Base-by-base conservation (phyloP, 2,113 vertebrate species). In the Rallus limicola region DNA sequence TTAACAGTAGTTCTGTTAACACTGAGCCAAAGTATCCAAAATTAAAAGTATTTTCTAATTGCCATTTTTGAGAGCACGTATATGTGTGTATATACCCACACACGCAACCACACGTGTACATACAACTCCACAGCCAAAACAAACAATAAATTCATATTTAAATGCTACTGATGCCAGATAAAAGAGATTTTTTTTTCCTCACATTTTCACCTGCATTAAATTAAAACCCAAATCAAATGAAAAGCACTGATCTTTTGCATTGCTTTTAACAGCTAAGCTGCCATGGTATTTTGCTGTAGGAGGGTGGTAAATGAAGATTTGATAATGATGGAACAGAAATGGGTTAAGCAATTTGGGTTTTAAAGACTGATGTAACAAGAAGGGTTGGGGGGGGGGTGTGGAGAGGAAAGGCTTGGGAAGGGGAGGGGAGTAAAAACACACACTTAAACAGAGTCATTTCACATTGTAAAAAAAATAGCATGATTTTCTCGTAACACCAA, bases 401-500 rank as follows among this genome's bases (percentile, higher is more conserved):
- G 79, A 94, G 60, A 80, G 89, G 95, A 92, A 95, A 95, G 95
- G 82, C 15, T 94, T 88, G 81, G 92, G 96, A 95, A 94, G 85
- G 89, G 48, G 48, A 21, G 88, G 79, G 42, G 64, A 86, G 34
- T 20, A 90, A 95, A 97, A 97, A 96, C 93, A 98, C 96, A 97
- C 97, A 98, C 97, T 97, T 97, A 85, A 92, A 97, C 19, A 97
- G 87, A 97, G 96, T 97, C 87, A 97, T 97, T 98, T 96, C 92
- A 97, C 96, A 95, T 87, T 95, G 94, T 96, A 96, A 95, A 97
- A 97, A 95, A 95, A 97, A 94, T 2, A 97, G 97, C 97, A 97
- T 93, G 97, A 88, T 93, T 96, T 97, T 97, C 95, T 98, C 96
- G 12, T 97, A 97, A 97, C 97, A 97, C 96, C 98, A 98, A 98